Base-by-base conservation (phyloP, 2,888 invertebrate genomes). In the Aphrophora alni region DNA sequence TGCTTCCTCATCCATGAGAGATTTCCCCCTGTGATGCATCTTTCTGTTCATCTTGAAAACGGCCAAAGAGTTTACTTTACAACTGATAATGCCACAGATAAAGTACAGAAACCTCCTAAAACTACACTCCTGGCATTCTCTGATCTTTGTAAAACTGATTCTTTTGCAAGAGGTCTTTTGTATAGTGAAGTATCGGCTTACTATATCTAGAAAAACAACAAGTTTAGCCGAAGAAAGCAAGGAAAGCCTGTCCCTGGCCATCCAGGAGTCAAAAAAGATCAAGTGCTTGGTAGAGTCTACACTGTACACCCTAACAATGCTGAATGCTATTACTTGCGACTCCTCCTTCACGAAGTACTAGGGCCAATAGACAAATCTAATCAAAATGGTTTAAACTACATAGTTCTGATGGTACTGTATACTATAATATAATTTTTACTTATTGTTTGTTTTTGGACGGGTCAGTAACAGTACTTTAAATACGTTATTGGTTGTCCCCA, bases 221-320 rank as follows among this genome's bases (percentile, higher is more conserved):
- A 7, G 25, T 78, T 78, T 73, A 27, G 26, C n/a, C 25, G 73
- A 21, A n/a, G 59, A 17, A 78, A 73, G 21, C 28, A 59, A 27
- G 72, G 78, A 69, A 44, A 44, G 14, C 10, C 51, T 25, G 78
- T 78, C 8, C 38, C 27, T 44, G 59, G 51, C n/a, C 33, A 38
- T 33, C 14, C 21, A 69, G 85, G 84, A 33, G 84, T 82, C 21
- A 80, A 84, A 83, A 84, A 83, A 83, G 81, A 83, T 71, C 70
- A 80, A n/a, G 84, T 84, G 44, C 82, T 86, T 25, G 85, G 84
- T 24, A 83, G 84, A 81, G 83, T 87, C 10, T 86, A 85, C 80
- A 83, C 84, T 4, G 80, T 85, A n/a, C 85, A 87, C 84, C 85
- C 84, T 27, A 81, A 70, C 14, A 84, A 84, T 75, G 70, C 51